Conservation (phyloP, 2,888 invertebrate species). For the Drosophila algonquin region DNA sequence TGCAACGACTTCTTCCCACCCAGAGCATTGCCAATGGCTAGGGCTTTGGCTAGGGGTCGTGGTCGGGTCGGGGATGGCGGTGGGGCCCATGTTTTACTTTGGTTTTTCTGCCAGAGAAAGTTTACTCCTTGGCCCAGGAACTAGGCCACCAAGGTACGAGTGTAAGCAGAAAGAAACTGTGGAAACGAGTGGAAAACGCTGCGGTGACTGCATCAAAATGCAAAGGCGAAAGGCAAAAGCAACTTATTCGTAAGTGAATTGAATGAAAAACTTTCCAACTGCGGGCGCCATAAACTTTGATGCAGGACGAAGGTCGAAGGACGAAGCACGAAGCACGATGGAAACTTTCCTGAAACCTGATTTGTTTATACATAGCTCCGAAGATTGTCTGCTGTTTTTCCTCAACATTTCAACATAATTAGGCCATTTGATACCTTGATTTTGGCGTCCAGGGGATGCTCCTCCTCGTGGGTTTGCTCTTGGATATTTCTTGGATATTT, state of each 20-base stretch:
- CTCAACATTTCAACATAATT: conserved; percentile 31
- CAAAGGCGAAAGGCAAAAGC: conserved; percentile 49
- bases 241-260: conserved; percentile 72
- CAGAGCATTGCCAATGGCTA: conserved; percentile 16
- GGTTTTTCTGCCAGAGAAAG: conserved; percentile 47
- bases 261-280: conserved; percentile 72
- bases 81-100: conserved; percentile 43
- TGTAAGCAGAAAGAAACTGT: conserved; percentile 27
- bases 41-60: background rate
- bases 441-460: background rate
- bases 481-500: background rate
- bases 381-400: conserved; percentile 25
- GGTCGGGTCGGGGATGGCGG: conserved; percentile 3
- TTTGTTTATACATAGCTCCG: conserved; percentile 37
- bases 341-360: conserved; percentile 29
- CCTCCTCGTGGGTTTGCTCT: background rate
- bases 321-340: conserved; percentile 32
- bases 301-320: conserved; percentile 8
- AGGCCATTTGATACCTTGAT: conserved; percentile 10
- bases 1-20: conserved; percentile 40
- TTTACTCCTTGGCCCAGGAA: conserved; percentile 44
- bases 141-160: conserved; percentile 49
- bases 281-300: conserved; percentile 60
- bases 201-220: conserved; percentile 64
- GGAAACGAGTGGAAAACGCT: conserved; percentile 44